Conservation (phyloP, 2,797 vertebrate species). For the Lophius americanus region DNA sequence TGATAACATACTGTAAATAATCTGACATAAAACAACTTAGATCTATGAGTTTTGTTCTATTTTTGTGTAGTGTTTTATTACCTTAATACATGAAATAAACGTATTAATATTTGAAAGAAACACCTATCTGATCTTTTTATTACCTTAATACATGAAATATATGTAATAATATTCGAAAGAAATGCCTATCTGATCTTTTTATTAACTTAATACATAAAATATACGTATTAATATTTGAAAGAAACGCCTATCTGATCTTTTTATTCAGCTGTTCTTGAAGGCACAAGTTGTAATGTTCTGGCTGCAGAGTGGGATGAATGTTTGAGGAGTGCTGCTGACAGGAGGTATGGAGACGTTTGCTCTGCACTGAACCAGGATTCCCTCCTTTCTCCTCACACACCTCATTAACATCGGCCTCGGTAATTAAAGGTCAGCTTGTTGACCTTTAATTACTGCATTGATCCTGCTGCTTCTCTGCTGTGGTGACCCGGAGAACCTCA, state of each 20-base stretch:
- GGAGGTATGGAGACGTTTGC: conserved; percentile 41
- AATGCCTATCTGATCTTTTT: too few species aligned
- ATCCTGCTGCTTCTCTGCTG: conserved; percentile 80
- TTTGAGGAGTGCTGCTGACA: not conserved
- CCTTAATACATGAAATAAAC: too few species aligned
- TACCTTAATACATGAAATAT: too few species aligned
- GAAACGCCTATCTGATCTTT: not conserved
- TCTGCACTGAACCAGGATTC: conserved; percentile 32
- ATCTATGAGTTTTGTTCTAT: too few species aligned
- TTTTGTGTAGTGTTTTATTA: too few species aligned
- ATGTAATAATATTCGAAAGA: too few species aligned
- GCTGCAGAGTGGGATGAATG: not conserved
- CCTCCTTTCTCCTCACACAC: conserved; percentile 54
- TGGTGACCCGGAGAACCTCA: conserved; percentile 64
- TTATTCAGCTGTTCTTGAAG: not conserved
- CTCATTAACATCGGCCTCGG: conserved; percentile 76
- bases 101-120: too few species aligned
- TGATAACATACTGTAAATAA: too few species aligned
- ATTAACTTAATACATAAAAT: too few species aligned
- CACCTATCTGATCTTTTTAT: too few species aligned
- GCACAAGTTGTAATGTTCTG: not conserved
- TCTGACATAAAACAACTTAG: too few species aligned
- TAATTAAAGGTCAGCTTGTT: conserved; percentile 59
- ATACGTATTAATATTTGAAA: too few species aligned
- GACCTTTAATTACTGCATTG: conserved; percentile 86